Conservation (phyloP, 2,888 invertebrate genomes). For the Stenichneumon culpator region DNA sequence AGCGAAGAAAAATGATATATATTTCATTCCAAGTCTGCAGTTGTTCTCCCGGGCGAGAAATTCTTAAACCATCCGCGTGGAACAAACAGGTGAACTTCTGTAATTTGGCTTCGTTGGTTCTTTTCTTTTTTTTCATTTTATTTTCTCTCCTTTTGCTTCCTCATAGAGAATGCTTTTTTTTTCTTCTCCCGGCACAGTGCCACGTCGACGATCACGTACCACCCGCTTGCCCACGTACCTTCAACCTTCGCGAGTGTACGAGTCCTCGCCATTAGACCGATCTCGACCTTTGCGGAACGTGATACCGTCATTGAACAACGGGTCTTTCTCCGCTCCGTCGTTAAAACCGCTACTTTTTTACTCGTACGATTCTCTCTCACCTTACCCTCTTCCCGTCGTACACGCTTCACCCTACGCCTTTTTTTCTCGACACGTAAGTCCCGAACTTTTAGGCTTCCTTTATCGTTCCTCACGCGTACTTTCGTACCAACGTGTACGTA, state of each 20-base stretch:
- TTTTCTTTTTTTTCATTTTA: neutral
- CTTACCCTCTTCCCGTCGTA: neutral
- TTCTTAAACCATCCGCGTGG: conserved; percentile 2
- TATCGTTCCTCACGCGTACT: conserved; percentile 22
- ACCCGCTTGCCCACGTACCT: conserved; percentile 24
- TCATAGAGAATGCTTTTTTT: neutral
- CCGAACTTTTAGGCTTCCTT: conserved; percentile 11
- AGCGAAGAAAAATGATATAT: neutral
- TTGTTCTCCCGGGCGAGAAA: neutral
- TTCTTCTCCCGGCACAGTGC: neutral
- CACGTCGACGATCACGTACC: conserved; percentile 37
- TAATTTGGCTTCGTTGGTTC: neutral
- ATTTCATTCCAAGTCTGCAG: neutral
- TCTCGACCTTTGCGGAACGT: conserved; percentile 57
- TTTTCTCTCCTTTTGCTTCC: neutral
- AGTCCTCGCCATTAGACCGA: conserved; percentile 36
- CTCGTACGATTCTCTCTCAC: neutral
- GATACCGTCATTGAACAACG: conserved; percentile 46
- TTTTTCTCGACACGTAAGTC: conserved; percentile 19
- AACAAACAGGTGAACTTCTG: conserved; percentile 21
- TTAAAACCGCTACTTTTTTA: conserved; percentile 38
- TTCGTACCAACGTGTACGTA: neutral
- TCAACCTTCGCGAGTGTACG: conserved; percentile 12
- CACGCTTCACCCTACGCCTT: neutral
- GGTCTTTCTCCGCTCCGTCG: conserved; percentile 28